Evolutionary conservation across 1,140 invertebrate species (phyloP).

Genomic region (Achroia grisella): DNA sequence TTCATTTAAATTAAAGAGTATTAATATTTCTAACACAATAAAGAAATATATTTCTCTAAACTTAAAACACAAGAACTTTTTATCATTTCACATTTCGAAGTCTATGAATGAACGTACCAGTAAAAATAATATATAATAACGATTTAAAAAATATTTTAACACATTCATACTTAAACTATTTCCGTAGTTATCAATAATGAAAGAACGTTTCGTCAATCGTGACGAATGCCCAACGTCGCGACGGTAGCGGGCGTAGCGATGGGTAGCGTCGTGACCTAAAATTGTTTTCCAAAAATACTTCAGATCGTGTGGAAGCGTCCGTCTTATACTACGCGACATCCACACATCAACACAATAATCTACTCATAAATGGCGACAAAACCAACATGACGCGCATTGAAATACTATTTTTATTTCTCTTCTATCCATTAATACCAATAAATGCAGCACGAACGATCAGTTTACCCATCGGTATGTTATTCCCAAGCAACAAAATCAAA

Average conservation of each 20-base stretch:
- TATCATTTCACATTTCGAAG: too few species aligned
- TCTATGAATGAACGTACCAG: too few species aligned
- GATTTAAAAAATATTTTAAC: too few species aligned
- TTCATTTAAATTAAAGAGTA: too few species aligned
- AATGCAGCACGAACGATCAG: slow-evolving; percentile 8
- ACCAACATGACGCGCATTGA: neutral
- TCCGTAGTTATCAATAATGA: slow-evolving; percentile 3
- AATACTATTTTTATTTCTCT: neutral
- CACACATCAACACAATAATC: slow-evolving; percentile 24
- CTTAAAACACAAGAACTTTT: too few species aligned
- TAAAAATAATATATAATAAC: too few species aligned
- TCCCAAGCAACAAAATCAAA: neutral
- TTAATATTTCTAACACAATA: too few species aligned
- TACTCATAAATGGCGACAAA: slow-evolving; percentile 10
- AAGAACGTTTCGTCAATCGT: neutral
- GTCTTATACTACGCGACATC: slow-evolving; percentile 21
- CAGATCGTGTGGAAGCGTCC: slow-evolving; percentile 44
- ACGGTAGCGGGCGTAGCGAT: slow-evolving; percentile 22
- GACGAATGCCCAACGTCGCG: slow-evolving; percentile 6
- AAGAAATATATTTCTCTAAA: too few species aligned
- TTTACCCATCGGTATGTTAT: slow-evolving; percentile 33
- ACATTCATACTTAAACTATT: slow-evolving; percentile 3
- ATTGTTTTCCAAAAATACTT: slow-evolving; percentile 67
- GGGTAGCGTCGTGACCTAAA: slow-evolving; percentile 58
- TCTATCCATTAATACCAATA: neutral